A percentile compares a stretch with the other conserved stretches of the same genome.
Evolutionary conservation across 2,797 vertebrate genomes (phyloP).

Genomic region (Eremophila alpestris): DNA sequence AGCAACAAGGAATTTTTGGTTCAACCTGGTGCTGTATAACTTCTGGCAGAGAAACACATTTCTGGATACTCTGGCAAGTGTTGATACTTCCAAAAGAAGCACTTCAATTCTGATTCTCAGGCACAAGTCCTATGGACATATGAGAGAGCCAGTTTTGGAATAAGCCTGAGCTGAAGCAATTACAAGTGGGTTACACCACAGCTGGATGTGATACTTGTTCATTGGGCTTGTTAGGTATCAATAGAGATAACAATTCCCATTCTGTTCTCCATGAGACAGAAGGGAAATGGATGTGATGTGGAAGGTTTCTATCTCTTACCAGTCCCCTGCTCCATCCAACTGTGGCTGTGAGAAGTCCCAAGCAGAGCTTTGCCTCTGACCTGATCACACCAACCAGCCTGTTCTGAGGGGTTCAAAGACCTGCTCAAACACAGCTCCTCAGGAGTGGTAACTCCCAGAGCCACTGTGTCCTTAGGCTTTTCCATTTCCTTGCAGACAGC

Average conservation of each 20-base stretch:
- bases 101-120: background rate
- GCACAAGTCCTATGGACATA: background rate
- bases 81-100: background rate
- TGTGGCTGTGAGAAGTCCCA: background rate
- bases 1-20: slow-evolving; percentile 42
- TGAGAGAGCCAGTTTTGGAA: background rate
- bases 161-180: background rate
- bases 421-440: background rate
- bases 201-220: background rate
- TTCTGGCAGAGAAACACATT: slow-evolving; percentile 18
- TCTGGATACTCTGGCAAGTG: slow-evolving; percentile 1
- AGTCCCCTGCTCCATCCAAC: background rate
- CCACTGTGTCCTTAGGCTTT: background rate
- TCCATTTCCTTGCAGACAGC: background rate
- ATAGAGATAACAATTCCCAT: background rate
- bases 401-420: background rate
- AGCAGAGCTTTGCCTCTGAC: background rate
- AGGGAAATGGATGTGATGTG: background rate
- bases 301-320: background rate
- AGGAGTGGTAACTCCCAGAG: background rate
- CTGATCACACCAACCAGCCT: background rate
- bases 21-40: background rate
- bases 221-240: background rate
- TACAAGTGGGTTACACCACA: background rate
- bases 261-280: background rate